A percentile compares a stretch with the other conserved stretches of the same genome.
These are phyloP conservation scores for Microtus obscurus DNA, from an alignment of 2,797 vertebrate genomes.

Conservation along the genomic window DNA sequence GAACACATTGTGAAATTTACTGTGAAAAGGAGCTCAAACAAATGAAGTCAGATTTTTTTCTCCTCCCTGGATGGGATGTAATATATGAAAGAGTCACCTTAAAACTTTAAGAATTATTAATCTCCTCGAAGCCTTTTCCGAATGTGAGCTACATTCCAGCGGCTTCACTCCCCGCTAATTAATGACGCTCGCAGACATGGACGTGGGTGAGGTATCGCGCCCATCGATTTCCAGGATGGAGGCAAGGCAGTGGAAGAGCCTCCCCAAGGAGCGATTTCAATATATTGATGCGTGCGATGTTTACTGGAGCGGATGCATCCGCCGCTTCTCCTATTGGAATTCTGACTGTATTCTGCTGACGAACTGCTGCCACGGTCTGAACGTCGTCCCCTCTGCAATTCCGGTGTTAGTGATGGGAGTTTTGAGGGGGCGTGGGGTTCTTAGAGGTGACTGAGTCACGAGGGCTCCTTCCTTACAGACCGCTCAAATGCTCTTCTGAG, in stretches of 20 bases:
- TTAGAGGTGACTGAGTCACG: neutral
- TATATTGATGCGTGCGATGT: neutral
- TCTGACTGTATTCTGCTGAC: neutral
- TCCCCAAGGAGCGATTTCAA: neutral
- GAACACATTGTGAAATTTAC: slow-evolving; percentile 1
- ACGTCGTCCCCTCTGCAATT: neutral
- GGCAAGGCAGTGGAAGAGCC: neutral
- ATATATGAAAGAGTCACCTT: slow-evolving; percentile 7
- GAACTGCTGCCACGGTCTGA: neutral
- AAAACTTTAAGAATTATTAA: neutral
- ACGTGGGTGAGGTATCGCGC: neutral
- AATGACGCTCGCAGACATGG: slow-evolving; percentile 48
- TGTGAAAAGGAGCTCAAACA: neutral
- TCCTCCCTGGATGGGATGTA: neutral
- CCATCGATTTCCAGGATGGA: neutral
- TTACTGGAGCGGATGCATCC: neutral
- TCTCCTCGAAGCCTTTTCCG: neutral
- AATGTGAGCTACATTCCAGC: neutral
- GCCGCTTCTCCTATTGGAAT: neutral
- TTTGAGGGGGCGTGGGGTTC: neutral
- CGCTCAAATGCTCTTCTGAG: neutral
- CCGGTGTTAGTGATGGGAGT: too few relatives aligned
- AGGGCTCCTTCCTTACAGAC: neutral
- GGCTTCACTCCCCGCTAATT: slow-evolving; percentile 50
- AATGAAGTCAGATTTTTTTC: neutral